Evolutionary conservation across 2,113 vertebrate genomes (phyloP), one percentile per base, ranked within the genome.

Genomic region (Proterorhinus semilunaris): DNA sequence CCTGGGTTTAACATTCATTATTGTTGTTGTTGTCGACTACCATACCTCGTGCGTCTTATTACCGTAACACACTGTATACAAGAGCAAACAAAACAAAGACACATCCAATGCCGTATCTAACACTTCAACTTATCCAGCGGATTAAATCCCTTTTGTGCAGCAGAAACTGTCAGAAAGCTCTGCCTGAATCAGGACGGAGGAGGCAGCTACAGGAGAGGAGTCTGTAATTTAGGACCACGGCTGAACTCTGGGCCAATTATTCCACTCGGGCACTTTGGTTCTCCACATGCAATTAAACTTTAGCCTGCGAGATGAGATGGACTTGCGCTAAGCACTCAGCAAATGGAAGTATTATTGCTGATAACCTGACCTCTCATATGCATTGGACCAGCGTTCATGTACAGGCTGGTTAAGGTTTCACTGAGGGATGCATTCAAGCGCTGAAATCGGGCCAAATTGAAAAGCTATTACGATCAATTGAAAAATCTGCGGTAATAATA

Each of bases 281-380:
- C 72, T 77, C 67, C 76, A 61, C 65, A 45, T 11, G 2, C 80
- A 86, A 87, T 86, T 88, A 89, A 80, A 86, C 75, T 83, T 72
- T 57, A 71, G 80, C 74, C 62, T 50, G 8, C 71, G 67, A 68
- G 77, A 77, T 48, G 73, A 79, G 81, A 79, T 78, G 66, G 71
- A 73, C 81, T 72, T 65, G 68, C 68, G 70, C 77, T 80, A 82
- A 76, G 82, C 76, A 75, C 79, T 83, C 74, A 65, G 78, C 80
- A 81, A 88, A 87, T 87, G 72, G 85, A 58, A 86, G 85, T 76
- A 84, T 89, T 86, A 92, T 89, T 88, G 81, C 82, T 75, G 72
- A 84, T 87, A 83, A 88, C 67, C 8, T 63, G 74, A 72, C 6
- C 55, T 7, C 17, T 15, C 65, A 55, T 65, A 16, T 27, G 16